Conservation (phyloP, 2,113 vertebrate genomes). For the Phalacrocorax carbo region DNA sequence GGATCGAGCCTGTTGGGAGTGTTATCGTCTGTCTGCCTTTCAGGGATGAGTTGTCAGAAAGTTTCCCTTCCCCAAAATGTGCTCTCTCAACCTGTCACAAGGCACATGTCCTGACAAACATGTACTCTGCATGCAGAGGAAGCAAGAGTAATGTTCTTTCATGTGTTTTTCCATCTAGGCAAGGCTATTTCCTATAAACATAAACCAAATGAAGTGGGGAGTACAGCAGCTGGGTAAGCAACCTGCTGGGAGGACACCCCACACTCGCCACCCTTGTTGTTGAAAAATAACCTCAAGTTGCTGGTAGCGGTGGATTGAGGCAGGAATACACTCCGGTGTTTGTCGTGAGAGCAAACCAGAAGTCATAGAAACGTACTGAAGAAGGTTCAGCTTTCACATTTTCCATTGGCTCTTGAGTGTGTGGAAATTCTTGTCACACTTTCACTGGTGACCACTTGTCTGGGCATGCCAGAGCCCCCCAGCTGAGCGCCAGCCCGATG, state of each 20-base stretch:
- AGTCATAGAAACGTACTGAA: neutral
- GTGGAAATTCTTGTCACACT: neutral
- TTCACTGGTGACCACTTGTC: rapidly evolving
- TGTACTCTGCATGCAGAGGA: neutral
- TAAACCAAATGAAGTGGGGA: neutral
- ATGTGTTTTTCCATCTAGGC: neutral
- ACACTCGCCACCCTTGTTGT: neutral
- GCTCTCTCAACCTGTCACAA: constrained; percentile 12
- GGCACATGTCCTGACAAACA: constrained; percentile 1
- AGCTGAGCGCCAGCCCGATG: rapidly evolving
- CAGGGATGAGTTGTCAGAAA: constrained; percentile 36
- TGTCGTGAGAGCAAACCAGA: neutral
- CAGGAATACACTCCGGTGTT: neutral
- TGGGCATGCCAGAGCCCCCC: neutral
- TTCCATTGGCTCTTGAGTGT: neutral
- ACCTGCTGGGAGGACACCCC: neutral
- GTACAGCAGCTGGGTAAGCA: neutral
- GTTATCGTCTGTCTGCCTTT: neutral
- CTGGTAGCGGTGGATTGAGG: neutral
- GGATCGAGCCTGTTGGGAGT: neutral
- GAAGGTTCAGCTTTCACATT: neutral
- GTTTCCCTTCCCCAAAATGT: constrained; percentile 48
- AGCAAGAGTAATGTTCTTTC: neutral
- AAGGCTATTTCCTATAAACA: neutral
- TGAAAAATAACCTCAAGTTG: neutral